Evolutionary conservation across 2,113 vertebrate species (phyloP).

Genomic region (Hirundichthys speculiger): DNA sequence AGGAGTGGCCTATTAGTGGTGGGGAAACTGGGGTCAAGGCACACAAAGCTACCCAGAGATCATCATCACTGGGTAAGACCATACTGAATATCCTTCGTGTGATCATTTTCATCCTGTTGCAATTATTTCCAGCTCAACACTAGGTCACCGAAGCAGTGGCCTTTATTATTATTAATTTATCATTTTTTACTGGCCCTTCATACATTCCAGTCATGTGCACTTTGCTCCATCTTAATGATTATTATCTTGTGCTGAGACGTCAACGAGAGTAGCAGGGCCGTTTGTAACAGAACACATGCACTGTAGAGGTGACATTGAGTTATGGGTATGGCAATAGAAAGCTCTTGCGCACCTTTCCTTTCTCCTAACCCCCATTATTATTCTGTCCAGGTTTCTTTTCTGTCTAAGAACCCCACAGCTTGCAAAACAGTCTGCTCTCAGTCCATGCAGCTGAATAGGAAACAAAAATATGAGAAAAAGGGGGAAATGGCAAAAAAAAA

Average conservation of each 20-base stretch:
- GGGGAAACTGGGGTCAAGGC: conserved; percentile 98
- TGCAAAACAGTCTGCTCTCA: conserved; percentile 30
- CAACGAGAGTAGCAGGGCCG: conserved; percentile 24
- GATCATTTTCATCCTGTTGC: conserved; percentile 18
- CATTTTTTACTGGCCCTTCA: conserved; percentile 32
- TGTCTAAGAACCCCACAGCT: conserved; percentile 27
- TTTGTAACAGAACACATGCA: conserved; percentile 22
- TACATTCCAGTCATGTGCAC: conserved; percentile 36
- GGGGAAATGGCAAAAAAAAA: neutral
- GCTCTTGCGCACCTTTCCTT: conserved; percentile 17
- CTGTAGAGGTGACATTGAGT: conserved; percentile 57
- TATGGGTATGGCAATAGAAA: conserved; percentile 37
- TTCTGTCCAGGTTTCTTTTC: conserved; percentile 41
- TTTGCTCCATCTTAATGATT: conserved; percentile 37
- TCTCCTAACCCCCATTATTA: conserved; percentile 43
- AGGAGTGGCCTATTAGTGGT: conserved; percentile 99
- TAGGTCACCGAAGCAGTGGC: neutral
- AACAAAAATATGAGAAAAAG: conserved; percentile 41
- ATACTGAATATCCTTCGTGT: conserved; percentile 52
- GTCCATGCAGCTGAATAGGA: conserved; percentile 47
- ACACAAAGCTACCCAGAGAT: conserved; percentile 98
- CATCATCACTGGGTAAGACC: conserved; percentile 97
- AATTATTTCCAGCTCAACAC: conserved; percentile 32
- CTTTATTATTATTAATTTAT: neutral
- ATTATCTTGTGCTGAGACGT: conserved; percentile 39